These are phyloP conservation scores for Polymixis flavicincta DNA, from an alignment of 2,888 invertebrate genomes.

Conservation along the genomic window DNA sequence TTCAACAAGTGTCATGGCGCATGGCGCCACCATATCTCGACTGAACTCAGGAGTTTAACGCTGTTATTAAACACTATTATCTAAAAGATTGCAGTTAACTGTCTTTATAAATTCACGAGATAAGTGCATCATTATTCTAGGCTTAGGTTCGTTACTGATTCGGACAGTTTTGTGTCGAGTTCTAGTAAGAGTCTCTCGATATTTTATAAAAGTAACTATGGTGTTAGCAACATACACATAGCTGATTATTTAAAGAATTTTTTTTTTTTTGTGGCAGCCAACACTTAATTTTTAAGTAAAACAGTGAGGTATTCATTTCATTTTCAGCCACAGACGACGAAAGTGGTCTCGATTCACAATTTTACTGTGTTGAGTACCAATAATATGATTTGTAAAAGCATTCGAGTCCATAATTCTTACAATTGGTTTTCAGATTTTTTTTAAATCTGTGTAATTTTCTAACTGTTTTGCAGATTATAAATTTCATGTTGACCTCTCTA, in stretches of 20 bases:
- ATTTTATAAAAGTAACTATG: neutral
- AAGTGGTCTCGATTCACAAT: too few species aligned
- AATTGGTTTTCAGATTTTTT: neutral
- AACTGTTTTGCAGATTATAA: neutral
- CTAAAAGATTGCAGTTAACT: conserved; percentile 17
- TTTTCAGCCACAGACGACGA: too few species aligned
- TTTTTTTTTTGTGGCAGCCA: too few species aligned
- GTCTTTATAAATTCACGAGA: neutral
- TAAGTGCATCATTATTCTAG: neutral
- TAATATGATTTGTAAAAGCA: too few species aligned
- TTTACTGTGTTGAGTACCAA: too few species aligned
- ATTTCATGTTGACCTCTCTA: neutral
- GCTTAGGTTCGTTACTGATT: neutral
- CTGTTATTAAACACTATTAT: conserved; percentile 30
- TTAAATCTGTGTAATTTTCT: neutral
- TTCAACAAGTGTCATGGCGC: conserved; percentile 21
- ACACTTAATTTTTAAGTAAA: too few species aligned
- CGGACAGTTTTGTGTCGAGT: neutral
- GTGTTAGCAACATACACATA: too few species aligned
- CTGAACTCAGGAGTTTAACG: neutral
- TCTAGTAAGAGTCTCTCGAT: neutral
- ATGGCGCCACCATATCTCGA: conserved; percentile 28
- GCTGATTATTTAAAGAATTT: too few species aligned
- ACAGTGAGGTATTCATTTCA: too few species aligned
- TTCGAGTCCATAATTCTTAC: too few species aligned